These are phyloP conservation scores for Nomada fabriciana DNA, from an alignment of 2,888 invertebrate species.

Conservation along the genomic window DNA sequence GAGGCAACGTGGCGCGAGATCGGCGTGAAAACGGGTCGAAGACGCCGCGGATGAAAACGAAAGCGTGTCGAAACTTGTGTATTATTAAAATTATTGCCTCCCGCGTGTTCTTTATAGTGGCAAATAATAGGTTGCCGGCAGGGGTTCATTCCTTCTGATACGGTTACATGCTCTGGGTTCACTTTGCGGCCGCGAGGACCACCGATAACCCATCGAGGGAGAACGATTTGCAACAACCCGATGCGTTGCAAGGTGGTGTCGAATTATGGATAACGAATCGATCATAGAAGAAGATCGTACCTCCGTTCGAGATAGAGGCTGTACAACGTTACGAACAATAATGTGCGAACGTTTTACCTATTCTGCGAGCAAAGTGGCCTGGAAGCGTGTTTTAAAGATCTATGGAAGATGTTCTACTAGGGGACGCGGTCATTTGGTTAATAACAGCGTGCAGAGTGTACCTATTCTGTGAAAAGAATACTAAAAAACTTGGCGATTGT, in stretches of 20 bases:
- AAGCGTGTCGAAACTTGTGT: slow-evolving; percentile 31
- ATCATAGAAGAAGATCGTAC: no score
- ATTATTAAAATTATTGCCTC: slow-evolving; percentile 46
- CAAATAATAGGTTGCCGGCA: slow-evolving; percentile 31
- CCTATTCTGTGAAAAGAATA: neutral
- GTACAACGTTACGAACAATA: neutral
- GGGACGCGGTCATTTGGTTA: slow-evolving; percentile 12
- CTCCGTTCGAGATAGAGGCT: neutral
- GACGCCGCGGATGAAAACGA: slow-evolving; percentile 17
- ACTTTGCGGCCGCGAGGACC: neutral
- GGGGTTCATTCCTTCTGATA: neutral
- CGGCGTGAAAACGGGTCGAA: slow-evolving; percentile 40
- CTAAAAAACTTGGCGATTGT: neutral
- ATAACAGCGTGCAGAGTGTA: neutral
- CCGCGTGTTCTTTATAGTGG: slow-evolving; percentile 9
- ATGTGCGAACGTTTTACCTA: neutral
- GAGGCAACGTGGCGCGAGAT: slow-evolving; percentile 45
- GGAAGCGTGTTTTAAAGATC: neutral
- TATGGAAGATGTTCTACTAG: neutral
- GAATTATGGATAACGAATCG: no score
- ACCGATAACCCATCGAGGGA: neutral
- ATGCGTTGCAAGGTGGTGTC: slow-evolving; percentile 36
- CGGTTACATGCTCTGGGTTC: neutral
- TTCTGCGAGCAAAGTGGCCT: neutral
- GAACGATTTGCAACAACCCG: slow-evolving; percentile 10